phyloP scores from a whole-genome alignment of 2,113 vertebrate genomes.

The Odobenus rosmarus region DNA sequence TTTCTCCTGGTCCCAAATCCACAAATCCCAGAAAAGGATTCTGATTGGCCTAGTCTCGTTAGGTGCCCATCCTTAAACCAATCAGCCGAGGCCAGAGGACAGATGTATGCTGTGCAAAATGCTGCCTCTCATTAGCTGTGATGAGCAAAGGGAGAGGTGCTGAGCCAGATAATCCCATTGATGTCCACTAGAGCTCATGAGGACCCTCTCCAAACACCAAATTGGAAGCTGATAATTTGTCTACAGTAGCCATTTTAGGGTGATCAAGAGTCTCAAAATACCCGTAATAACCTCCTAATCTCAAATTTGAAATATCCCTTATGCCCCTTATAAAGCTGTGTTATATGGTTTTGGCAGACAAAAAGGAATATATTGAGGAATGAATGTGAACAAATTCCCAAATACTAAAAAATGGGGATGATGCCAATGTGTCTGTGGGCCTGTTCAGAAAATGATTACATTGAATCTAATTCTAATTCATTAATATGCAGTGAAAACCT shows the following conservation, averaged over 20 bases:
- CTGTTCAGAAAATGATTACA: neutral
- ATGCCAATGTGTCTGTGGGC: neutral
- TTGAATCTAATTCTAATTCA: neutral
- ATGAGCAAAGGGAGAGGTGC: neutral
- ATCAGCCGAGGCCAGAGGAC: neutral
- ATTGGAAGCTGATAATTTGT: neutral
- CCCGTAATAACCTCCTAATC: neutral
- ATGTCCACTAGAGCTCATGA: neutral
- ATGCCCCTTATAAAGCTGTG: neutral
- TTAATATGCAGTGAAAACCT: neutral
- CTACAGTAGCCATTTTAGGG: neutral
- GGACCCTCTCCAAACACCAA: neutral
- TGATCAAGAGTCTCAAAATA: neutral
- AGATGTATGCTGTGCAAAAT: neutral
- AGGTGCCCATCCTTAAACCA: neutral
- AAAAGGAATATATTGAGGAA: neutral
- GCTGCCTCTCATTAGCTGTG: neutral
- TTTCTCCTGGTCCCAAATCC: neutral
- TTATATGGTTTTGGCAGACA: neutral
- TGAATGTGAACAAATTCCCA: constrained; percentile 28
- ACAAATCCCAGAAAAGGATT: neutral
- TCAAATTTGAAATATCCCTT: neutral
- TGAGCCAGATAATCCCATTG: neutral
- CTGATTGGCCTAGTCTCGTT: neutral
- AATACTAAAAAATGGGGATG: neutral